A percentile compares a stretch with the other conserved stretches of the same genome.
Evolutionary conservation across 2,113 vertebrate species (phyloP).

Genomic region (Globicephala melas): DNA sequence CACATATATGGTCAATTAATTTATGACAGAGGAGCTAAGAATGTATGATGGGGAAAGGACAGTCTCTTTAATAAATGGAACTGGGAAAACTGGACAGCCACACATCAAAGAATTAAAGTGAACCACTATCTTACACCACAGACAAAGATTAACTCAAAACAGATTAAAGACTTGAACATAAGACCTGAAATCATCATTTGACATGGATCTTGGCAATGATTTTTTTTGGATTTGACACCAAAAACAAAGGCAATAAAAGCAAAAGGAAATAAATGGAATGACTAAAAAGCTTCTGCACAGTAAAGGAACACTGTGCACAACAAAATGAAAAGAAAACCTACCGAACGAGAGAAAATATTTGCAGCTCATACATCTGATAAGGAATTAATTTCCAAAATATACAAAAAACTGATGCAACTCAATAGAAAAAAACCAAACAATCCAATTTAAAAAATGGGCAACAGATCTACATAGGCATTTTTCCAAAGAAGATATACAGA

Average conservation of each 20-base stretch:
- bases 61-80: background rate
- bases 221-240: background rate
- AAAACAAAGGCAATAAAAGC: background rate
- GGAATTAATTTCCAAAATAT: background rate
- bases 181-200: background rate
- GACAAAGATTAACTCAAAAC: background rate
- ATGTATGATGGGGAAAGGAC: background rate
- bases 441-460: background rate
- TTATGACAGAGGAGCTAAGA: background rate
- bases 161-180: background rate
- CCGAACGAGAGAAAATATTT: background rate
- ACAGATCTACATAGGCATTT: background rate
- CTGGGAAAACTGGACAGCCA: background rate
- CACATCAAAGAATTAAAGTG: background rate
- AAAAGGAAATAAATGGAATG: background rate
- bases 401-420: background rate
- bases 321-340: background rate
- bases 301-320: background rate
- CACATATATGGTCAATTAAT: background rate
- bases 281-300: background rate
- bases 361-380: background rate
- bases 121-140: background rate
- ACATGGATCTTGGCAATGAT: background rate
- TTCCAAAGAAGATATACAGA: background rate
- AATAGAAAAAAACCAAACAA: background rate